These are phyloP conservation scores for Paramisgurnus dabryanus DNA, from an alignment of 2,113 vertebrate species.

Conservation along the genomic window DNA sequence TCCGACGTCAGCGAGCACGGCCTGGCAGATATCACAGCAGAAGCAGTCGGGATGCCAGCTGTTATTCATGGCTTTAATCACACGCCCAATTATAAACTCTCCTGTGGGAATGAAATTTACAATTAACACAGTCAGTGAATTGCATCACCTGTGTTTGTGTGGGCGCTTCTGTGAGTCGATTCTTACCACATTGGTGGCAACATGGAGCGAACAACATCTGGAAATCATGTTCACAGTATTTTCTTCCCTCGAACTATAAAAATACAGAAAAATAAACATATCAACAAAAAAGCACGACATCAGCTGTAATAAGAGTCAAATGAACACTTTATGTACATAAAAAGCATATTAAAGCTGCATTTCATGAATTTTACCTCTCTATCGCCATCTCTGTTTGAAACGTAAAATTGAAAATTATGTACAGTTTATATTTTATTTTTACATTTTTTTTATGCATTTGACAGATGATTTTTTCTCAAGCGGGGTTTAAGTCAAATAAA, in stretches of 20 bases:
- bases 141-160: conserved; percentile 4
- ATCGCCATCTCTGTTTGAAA: no score
- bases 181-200: conserved; percentile 97
- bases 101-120: conserved; percentile 71
- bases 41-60: conserved; percentile 99
- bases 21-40: conserved; percentile 93
- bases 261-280: conserved; percentile 17
- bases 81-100: conserved; percentile 97
- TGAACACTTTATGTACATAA: no score
- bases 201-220: conserved; percentile 99
- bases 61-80: conserved; percentile 99
- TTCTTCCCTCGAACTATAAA: conserved; percentile 95
- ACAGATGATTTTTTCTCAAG: no score
- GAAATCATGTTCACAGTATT: conserved; percentile 99
- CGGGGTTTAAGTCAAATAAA: no score
- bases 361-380: no score
- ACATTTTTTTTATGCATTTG: no score
- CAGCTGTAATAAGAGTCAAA: not conserved
- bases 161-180: not conserved
- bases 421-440: no score
- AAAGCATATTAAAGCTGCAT: no score
- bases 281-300: not conserved
- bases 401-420: no score
- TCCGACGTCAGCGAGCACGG: conserved; percentile 92
- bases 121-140: conserved; percentile 3